These are phyloP conservation scores for Papilio polytes DNA, from an alignment of 1,140 invertebrate species.

Conservation along the genomic window DNA sequence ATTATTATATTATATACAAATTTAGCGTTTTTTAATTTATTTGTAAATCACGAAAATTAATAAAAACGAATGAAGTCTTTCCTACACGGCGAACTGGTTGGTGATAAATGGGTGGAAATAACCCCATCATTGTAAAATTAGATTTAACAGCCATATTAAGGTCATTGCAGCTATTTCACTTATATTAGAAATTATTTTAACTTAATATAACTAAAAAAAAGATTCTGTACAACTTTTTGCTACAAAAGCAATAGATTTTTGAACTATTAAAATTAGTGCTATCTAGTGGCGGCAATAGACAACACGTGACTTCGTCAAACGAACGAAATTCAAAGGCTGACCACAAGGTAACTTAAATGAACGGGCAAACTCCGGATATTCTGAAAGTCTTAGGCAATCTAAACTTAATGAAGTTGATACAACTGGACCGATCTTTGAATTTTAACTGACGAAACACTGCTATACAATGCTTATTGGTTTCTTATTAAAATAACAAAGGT, in stretches of 20 bases:
- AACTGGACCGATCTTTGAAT: background rate
- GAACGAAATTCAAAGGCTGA: background rate
- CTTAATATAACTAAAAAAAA: background rate
- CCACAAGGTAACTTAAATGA: conserved; percentile 5
- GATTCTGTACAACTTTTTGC: no score
- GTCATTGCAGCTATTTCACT: background rate
- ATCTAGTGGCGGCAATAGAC: background rate
- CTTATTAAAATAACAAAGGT: no score
- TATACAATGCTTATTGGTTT: background rate
- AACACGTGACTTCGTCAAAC: background rate
- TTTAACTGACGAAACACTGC: background rate
- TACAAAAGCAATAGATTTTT: background rate
- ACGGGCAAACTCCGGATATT: background rate
- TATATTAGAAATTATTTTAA: background rate
- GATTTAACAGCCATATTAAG: no score
- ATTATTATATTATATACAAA: no score
- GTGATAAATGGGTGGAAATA: no score
- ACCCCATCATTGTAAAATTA: no score
- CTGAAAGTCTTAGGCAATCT: background rate
- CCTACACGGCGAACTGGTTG: no score
- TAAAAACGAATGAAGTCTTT: no score
- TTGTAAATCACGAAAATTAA: no score
- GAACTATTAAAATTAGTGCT: background rate
- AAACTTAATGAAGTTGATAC: background rate
- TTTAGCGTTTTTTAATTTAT: no score